Percentiles rank a stretch among this genome's conserved stretches.
These are phyloP conservation scores for Chloroceryle aenea DNA, from an alignment of 2,113 vertebrate genomes.

Conservation along the genomic window DNA sequence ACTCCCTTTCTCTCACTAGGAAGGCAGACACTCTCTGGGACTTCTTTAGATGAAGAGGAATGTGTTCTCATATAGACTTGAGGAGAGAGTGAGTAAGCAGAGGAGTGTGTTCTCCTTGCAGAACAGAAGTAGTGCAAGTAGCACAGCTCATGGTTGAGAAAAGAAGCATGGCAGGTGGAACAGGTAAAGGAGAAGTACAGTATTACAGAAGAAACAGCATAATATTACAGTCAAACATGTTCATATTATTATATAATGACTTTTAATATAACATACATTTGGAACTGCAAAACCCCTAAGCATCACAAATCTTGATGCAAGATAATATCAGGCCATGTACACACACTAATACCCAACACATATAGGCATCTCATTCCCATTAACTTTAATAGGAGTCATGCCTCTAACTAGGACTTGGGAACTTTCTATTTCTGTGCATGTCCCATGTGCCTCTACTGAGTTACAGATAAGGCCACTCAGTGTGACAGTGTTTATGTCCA, in stretches of 20 bases:
- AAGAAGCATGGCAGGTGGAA: neutral
- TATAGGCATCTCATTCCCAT: neutral
- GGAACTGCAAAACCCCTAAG: neutral
- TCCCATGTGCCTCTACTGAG: neutral
- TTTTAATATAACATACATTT: neutral
- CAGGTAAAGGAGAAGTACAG: neutral
- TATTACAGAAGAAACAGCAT: neutral
- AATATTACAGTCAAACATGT: neutral
- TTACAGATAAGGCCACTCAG: neutral
- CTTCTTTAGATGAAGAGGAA: neutral
- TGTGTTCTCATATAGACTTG: neutral
- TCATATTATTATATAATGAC: neutral
- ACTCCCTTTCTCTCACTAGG: neutral
- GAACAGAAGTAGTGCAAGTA: neutral
- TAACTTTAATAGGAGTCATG: neutral
- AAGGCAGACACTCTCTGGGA: neutral
- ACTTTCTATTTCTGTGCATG: neutral
- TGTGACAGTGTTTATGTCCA: neutral
- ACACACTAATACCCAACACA: neutral
- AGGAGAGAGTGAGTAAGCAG: neutral
- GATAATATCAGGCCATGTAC: neutral
- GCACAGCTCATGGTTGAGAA: neutral
- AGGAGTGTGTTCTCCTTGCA: accelerated
- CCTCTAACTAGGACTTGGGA: neutral
- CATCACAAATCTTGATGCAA: neutral